These are phyloP conservation scores for Calycopis cecrops DNA, from an alignment of 1,140 invertebrate species.

Conservation along the genomic window DNA sequence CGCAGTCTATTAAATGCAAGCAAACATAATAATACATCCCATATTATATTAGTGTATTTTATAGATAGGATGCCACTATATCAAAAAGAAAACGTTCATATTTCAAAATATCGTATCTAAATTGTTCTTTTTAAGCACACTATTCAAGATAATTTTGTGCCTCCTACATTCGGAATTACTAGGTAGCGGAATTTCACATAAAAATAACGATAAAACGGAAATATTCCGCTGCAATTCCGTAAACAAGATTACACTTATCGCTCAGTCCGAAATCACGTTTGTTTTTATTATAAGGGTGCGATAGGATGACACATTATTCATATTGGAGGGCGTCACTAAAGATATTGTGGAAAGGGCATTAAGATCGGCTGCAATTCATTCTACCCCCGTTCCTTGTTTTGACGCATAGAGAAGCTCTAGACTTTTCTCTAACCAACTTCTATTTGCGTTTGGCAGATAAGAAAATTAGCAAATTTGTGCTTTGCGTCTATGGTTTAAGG, in stretches of 20 bases:
- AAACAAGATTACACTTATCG: slow-evolving; percentile 5
- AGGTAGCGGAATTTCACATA: no score
- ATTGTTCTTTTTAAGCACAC: no score
- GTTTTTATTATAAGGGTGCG: slow-evolving; percentile 51
- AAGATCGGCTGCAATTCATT: slow-evolving; percentile 71
- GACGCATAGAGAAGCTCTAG: slow-evolving; percentile 62
- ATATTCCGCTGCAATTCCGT: background rate
- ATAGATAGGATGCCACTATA: no score
- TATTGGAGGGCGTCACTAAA: slow-evolving; percentile 67
- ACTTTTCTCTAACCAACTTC: slow-evolving; percentile 40
- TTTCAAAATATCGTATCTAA: no score
- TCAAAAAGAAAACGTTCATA: no score
- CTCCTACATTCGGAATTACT: no score
- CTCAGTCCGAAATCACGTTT: slow-evolving; percentile 5
- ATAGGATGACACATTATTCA: slow-evolving; percentile 69
- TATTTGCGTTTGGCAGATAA: slow-evolving; percentile 16
- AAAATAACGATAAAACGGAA: no score
- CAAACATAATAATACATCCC: no score
- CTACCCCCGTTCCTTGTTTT: slow-evolving; percentile 63
- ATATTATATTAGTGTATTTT: no score
- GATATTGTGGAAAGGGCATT: slow-evolving; percentile 71
- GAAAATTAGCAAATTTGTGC: slow-evolving; percentile 18
- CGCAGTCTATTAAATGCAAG: no score
- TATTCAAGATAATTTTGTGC: no score
- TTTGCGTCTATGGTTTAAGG: slow-evolving; percentile 23